A percentile compares a stretch with the other conserved stretches of the same genome.
Conservation (phyloP, 1,140 invertebrate genomes). For the Augochlora pura region DNA sequence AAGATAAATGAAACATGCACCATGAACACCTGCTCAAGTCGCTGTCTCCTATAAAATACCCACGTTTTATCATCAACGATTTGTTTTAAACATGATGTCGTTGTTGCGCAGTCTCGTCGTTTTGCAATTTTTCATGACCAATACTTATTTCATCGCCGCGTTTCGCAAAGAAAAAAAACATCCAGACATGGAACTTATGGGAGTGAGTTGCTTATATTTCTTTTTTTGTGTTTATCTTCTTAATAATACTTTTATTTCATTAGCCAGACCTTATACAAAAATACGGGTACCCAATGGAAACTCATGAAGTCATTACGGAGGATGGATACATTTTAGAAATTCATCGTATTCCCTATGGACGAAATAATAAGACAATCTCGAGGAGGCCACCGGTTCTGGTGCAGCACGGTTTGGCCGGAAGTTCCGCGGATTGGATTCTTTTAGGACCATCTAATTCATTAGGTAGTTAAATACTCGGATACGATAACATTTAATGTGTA, state of each 20-base stretch:
- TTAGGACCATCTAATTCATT: slow-evolving; percentile 83
- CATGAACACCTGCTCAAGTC: neutral
- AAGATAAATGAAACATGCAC: slow-evolving; percentile 1
- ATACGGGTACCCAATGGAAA: slow-evolving; percentile 85
- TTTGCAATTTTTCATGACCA: neutral
- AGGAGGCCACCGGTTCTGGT: slow-evolving; percentile 83
- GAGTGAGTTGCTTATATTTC: slow-evolving; percentile 23
- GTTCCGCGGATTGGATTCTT: slow-evolving; percentile 87
- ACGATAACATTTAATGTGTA: neutral
- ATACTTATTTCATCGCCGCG: neutral
- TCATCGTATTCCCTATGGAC: slow-evolving; percentile 83
- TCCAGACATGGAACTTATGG: slow-evolving; percentile 11
- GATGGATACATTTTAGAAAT: slow-evolving; percentile 83
- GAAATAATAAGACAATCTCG: slow-evolving; percentile 65
- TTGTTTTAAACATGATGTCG: slow-evolving; percentile 3
- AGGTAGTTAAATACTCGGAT: slow-evolving; percentile 73
- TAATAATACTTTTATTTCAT: slow-evolving; percentile 60
- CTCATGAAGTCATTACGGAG: slow-evolving; percentile 81
- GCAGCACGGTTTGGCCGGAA: slow-evolving; percentile 87
- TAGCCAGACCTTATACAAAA: slow-evolving; percentile 82
- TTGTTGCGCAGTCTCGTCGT: neutral
- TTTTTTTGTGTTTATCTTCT: neutral
- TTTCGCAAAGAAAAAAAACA: slow-evolving; percentile 8
- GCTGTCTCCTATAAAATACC: slow-evolving; percentile 8
- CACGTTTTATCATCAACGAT: slow-evolving; percentile 3